Base-by-base conservation (phyloP, 1,140 invertebrate species). In the Camponotus floridanus region DNA sequence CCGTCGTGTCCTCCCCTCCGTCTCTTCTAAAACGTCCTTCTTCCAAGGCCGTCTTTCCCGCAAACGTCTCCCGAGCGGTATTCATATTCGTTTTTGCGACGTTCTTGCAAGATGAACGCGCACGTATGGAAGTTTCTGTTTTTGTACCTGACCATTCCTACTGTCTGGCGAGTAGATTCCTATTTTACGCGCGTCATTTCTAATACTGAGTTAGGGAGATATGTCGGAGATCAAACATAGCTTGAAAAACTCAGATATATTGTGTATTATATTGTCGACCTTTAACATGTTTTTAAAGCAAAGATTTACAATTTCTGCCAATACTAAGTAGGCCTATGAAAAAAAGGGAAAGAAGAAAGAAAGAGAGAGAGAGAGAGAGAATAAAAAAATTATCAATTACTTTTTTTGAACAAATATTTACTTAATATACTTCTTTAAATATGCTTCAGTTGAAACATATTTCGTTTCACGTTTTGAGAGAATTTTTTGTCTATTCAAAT, bases 71-170 rank as follows among this genome's bases (percentile, higher is more conserved):
- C 62, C 79, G 42, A 88, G 90, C 89, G 88, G 64, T 89, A 91
- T 91, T 85, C 90, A 91, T 93, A 93, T 92, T 93, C 88, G 89
- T 92, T 92, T 91, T 81, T 67, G 70, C 76, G 80, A 90, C 91
- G 87, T 90, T 51, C 91, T 92, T 87, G 18, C 91, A 92, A 92
- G 88, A 92, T 88, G 70, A 64, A 45, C 74, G 57, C 86, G 74
- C 64, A 64, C 61, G 51, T 90, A 85, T 76, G 39, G 13, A 83
- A 83, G 79, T 74, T 74, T 81, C 21, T 71, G 79, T 81, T 71
- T 81, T 81, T 26, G 36, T 81, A 33, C 79, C 67, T 83, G 79
- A 83, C 68, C 79, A 62, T 74, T 74, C 68, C 79, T 48, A 83
- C 79, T 61, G 68, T 62, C 68, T 83, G 68, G 42, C 62, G 74